A percentile compares a stretch with the other conserved stretches of the same genome.
phyloP scores from a whole-genome alignment of 1,140 invertebrate genomes.

The Manduca sexta region DNA sequence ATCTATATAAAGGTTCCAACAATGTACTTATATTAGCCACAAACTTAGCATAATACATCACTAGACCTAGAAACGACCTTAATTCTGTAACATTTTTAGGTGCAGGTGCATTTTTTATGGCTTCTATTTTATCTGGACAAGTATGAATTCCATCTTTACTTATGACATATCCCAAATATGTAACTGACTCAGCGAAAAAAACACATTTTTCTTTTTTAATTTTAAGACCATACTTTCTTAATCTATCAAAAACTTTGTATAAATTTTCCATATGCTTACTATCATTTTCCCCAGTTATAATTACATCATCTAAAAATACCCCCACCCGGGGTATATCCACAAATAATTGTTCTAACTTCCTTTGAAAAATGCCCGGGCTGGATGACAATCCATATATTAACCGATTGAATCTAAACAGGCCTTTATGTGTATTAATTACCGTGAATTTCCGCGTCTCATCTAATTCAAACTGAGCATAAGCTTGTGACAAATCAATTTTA shows the following conservation, averaged over 20 bases:
- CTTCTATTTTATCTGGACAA: no score
- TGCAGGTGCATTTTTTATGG: not conserved
- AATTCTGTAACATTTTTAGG: conserved; percentile 9
- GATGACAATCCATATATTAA: conserved; percentile 28
- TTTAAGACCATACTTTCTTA: conserved; percentile 11
- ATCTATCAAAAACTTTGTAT: conserved; percentile 12
- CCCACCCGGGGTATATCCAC: conserved; percentile 10
- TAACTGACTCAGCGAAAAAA: conserved; percentile 13
- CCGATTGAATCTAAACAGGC: conserved; percentile 27
- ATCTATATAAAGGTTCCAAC: no score
- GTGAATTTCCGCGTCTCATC: conserved; percentile 14
- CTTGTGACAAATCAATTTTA: no score
- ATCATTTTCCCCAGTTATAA: conserved; percentile 16
- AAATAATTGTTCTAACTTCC: conserved; percentile 23
- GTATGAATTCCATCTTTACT: conserved; percentile 13
- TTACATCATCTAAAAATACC: conserved; percentile 24
- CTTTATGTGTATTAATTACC: conserved; percentile 34
- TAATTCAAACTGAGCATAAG: no score
- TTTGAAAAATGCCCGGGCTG: conserved; percentile 34
- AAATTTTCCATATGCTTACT: conserved; percentile 15
- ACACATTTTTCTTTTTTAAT: conserved; percentile 17
- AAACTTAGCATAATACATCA: conserved; percentile 9
- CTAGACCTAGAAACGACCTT: conserved; percentile 1
- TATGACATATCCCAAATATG: conserved; percentile 15
- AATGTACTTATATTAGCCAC: conserved; percentile 7